Percentiles rank a stretch among this genome's conserved stretches.
Conservation (phyloP, 2,113 vertebrate species). For the Lagopus muta region DNA sequence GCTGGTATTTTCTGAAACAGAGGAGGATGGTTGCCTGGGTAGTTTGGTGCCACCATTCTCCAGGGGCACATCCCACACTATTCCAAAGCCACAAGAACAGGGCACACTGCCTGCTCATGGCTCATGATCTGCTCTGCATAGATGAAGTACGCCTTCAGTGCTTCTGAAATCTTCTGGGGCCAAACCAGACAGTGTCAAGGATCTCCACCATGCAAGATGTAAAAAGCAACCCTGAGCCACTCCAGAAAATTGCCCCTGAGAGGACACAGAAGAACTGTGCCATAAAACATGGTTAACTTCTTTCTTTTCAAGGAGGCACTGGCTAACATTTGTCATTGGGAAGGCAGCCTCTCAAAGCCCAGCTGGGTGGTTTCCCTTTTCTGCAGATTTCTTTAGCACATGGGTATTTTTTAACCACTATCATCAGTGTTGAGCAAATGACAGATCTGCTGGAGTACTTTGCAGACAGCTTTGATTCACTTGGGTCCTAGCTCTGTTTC, state of each 20-base stretch:
- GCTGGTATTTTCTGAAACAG: not conserved
- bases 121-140: not conserved
- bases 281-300: not conserved
- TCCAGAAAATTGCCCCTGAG: not conserved
- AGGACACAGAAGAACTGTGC: not conserved
- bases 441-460: conserved; percentile 35
- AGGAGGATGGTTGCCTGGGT: not conserved
- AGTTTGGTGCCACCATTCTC: not conserved
- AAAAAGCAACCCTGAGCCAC: conserved; percentile 7
- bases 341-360: conserved; percentile 37
- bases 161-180: not conserved
- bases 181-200: not conserved
- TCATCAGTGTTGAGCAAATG: conserved; percentile 34
- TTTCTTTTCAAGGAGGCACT: conserved; percentile 25
- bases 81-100: not conserved
- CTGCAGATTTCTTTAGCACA: conserved; percentile 44
- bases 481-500: not conserved
- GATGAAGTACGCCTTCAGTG: not conserved
- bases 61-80: not conserved
- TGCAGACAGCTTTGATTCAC: conserved; percentile 21
- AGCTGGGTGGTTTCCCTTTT: conserved; percentile 48
- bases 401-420: conserved; percentile 51
- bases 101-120: not conserved
- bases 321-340: conserved; percentile 20
- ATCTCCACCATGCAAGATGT: not conserved